These are phyloP conservation scores for Meteorus colon DNA, from an alignment of 2,888 invertebrate genomes.

Conservation along the genomic window DNA sequence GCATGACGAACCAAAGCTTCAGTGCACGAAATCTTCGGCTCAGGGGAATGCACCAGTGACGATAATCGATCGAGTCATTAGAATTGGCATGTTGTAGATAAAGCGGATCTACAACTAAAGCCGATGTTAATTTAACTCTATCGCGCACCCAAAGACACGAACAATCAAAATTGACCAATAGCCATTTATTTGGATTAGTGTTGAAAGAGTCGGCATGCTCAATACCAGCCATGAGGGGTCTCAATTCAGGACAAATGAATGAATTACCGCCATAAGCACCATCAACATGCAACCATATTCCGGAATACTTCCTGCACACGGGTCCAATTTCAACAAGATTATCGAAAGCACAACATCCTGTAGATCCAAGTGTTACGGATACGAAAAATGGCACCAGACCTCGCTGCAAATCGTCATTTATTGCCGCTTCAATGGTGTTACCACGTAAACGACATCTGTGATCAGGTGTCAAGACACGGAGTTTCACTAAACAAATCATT, in stretches of 20 bases:
- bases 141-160: conserved; percentile 89
- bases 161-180: conserved; percentile 89
- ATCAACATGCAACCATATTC: conserved; percentile 91
- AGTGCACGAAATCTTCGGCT: conserved; percentile 89
- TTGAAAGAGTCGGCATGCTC: conserved; percentile 90
- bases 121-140: conserved; percentile 84
- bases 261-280: conserved; percentile 91
- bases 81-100: conserved; percentile 89
- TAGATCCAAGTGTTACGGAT: conserved; percentile 87
- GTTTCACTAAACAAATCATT: conserved; percentile 83
- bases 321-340: conserved; percentile 86
- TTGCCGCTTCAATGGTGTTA: conserved; percentile 77
- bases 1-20: conserved; percentile 91
- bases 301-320: conserved; percentile 77
- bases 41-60: conserved; percentile 91
- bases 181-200: conserved; percentile 91
- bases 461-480: conserved; percentile 83
- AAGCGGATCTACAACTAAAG: conserved; percentile 89
- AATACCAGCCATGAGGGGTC: conserved; percentile 78
- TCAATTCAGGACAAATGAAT: conserved; percentile 89
- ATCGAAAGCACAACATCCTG: conserved; percentile 89
- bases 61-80: conserved; percentile 81
- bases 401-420: conserved; percentile 82
- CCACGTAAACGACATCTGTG: conserved; percentile 80
- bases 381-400: conserved; percentile 90